phyloP scores from a whole-genome alignment of 2,113 vertebrate species.

The Balaenoptera acutorostrata region DNA sequence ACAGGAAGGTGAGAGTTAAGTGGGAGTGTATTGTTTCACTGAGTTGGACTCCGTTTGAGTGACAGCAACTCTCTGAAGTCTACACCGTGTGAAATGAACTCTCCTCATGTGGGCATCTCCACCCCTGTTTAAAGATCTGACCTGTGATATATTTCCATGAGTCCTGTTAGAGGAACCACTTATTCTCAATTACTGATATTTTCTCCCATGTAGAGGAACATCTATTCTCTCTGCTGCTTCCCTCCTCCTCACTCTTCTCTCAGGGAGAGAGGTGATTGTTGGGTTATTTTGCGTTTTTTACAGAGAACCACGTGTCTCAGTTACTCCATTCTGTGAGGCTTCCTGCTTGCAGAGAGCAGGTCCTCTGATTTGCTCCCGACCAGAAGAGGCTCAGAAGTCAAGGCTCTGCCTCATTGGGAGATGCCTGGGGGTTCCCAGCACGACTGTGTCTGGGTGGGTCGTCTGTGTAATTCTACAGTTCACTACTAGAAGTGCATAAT shows the following conservation, averaged over 20 bases:
- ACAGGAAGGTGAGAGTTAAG: background rate
- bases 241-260: background rate
- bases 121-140: background rate
- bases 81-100: background rate
- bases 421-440: background rate
- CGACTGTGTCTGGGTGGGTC: background rate
- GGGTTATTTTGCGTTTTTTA: background rate
- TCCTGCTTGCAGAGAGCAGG: background rate
- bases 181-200: background rate
- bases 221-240: background rate
- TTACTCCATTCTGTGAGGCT: background rate
- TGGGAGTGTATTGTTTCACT: background rate
- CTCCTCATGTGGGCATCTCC: background rate
- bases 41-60: background rate
- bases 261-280: background rate
- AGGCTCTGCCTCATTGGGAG: background rate
- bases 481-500: background rate
- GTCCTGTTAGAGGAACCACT: background rate
- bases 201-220: background rate
- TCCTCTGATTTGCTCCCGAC: background rate
- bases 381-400: background rate
- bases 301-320: background rate
- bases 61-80: background rate
- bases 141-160: background rate
- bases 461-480: background rate